Percentiles rank a stretch among this genome's conserved stretches.
Conservation (phyloP, 2,113 vertebrate species). For the Orthochromis indermauri region DNA sequence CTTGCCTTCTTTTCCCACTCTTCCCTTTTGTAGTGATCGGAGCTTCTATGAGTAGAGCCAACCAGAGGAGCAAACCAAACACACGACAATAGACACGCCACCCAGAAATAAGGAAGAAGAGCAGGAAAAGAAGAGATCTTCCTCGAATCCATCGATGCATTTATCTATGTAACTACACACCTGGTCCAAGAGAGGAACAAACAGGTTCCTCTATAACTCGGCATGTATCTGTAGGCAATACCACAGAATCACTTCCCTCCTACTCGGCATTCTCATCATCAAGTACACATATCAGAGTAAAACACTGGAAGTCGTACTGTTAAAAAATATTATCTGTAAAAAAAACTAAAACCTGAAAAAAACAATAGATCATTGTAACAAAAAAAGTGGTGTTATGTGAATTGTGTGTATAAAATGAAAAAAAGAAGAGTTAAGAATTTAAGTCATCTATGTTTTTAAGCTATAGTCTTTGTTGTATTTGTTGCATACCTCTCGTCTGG, state of each 20-base stretch:
- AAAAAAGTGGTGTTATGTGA: slow-evolving; percentile 61
- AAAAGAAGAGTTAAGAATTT: not conserved
- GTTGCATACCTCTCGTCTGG: slow-evolving; percentile 24
- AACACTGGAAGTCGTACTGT: slow-evolving; percentile 34
- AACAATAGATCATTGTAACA: slow-evolving; percentile 48
- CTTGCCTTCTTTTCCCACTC: not conserved
- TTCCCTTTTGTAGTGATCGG: slow-evolving; percentile 22
- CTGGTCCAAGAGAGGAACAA: not conserved
- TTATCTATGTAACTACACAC: not conserved
- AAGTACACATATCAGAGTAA: not conserved
- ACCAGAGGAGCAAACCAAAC: not conserved
- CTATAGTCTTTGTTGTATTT: slow-evolving; percentile 34
- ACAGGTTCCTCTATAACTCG: not conserved
- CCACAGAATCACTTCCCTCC: not conserved
- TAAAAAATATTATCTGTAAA: slow-evolving; percentile 34
- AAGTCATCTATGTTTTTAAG: slow-evolving; percentile 38
- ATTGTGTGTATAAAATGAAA: slow-evolving; percentile 28
- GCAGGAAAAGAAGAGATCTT: not conserved
- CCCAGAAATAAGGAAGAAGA: not conserved
- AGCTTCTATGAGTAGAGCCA: slow-evolving; percentile 57
- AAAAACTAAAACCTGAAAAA: slow-evolving; percentile 35
- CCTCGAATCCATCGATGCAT: not conserved
- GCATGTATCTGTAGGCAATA: slow-evolving; percentile 48
- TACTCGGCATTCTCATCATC: not conserved
- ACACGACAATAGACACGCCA: not conserved